Conservation (phyloP, 2,113 vertebrate genomes). For the Hoplias malabaricus region DNA sequence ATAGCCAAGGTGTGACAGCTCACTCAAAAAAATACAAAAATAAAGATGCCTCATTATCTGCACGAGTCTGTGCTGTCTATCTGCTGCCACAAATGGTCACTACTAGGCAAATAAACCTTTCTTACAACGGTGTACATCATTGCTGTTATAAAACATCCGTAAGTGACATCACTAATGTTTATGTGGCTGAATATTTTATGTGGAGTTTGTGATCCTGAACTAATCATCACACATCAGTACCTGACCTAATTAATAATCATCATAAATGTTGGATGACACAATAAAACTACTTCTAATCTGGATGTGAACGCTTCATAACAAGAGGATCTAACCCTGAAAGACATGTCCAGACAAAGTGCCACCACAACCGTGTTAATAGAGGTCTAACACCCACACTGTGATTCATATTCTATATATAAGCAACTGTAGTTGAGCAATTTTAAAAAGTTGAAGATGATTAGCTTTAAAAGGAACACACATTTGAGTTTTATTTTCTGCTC, state of each 20-base stretch:
- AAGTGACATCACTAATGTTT: too few species aligned
- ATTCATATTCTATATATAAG: not conserved
- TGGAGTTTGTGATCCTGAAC: too few species aligned
- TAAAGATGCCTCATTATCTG: slow-evolving; percentile 33
- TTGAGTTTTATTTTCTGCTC: too few species aligned
- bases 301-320: not conserved
- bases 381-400: not conserved
- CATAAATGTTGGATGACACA: not conserved
- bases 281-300: not conserved
- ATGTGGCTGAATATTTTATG: too few species aligned
- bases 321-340: not conserved
- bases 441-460: too few species aligned
- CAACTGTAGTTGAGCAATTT: not conserved
- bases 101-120: slow-evolving; percentile 15
- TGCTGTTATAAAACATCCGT: not conserved
- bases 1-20: not conserved
- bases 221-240: too few species aligned
- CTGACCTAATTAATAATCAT: too few species aligned
- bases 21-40: too few species aligned
- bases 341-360: not conserved
- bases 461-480: too few species aligned
- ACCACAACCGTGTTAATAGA: not conserved
- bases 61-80: not conserved
- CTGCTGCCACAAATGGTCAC: not conserved
- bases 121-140: not conserved